Conservation (phyloP, 2,888 invertebrate species). For the Drosophila fungiperda region DNA sequence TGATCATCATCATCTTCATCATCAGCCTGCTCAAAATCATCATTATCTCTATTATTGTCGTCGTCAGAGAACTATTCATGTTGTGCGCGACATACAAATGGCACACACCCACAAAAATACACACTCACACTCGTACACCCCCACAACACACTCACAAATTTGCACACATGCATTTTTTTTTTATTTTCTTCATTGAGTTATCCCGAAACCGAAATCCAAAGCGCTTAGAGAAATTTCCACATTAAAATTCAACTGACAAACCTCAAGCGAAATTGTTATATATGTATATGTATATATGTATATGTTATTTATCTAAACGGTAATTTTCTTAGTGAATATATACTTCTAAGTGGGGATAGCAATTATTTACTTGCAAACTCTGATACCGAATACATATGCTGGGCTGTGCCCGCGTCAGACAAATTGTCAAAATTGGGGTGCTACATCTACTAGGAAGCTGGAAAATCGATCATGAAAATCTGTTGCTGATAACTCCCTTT, state of each 20-base stretch:
- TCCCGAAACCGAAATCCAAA: neutral
- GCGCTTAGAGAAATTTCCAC: neutral
- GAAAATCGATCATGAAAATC: too few species aligned
- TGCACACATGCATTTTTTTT: neutral
- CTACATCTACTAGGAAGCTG: too few species aligned
- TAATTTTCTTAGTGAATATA: neutral
- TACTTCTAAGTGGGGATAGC: neutral
- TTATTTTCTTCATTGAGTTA: neutral
- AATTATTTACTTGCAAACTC: neutral
- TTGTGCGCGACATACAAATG: slow-evolving; percentile 41
- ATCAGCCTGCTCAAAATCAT: slow-evolving; percentile 1
- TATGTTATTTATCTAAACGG: neutral
- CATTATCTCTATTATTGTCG: slow-evolving; percentile 1
- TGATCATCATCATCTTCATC: slow-evolving; percentile 33
- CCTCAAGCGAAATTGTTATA: too few species aligned
- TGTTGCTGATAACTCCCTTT: too few species aligned
- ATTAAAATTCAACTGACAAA: neutral
- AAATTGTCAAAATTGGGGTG: neutral
- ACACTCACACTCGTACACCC: neutral
- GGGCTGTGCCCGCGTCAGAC: neutral
- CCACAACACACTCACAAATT: neutral
- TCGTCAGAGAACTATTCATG: slow-evolving; percentile 41
- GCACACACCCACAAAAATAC: slow-evolving; percentile 8
- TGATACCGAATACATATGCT: neutral
- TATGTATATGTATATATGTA: too few species aligned